Evolutionary conservation across 1,140 invertebrate genomes (phyloP), one percentile per base, ranked within the genome.

Genomic region (Neodiprion lecontei): DNA sequence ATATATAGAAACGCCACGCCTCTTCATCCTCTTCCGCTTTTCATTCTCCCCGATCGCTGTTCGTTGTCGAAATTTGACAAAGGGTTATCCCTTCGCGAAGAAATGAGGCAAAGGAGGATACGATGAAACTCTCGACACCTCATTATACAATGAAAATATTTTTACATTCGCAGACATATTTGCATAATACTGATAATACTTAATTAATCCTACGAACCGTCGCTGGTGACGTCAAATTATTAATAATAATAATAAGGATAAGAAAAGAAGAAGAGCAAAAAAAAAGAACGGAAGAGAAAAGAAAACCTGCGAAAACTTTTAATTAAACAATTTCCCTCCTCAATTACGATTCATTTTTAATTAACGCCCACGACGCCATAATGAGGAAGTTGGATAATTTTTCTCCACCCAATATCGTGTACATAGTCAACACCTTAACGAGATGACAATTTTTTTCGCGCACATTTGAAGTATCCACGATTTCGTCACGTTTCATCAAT

Each of bases 271-370:
- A 40, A 40, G 28, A 40, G 28, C 28, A 5, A 40, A 40, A 40
- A 40, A 5, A 40, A 40, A 40, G 28, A 40, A 40, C 2, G 28
- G 5, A 40, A 40, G 5, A 40, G 28, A 40, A 40, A 40, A 40
- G 1, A 40, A 40, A 40, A 21, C 17, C 5, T 2, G 28, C 28
- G 5, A 61, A 61, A 61, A 61, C 11, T 61, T 61, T 61, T 61
- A 61, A 61, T 61, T 61, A 61, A 61, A 61, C 53, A 61, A 61
- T 61, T 61, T 61, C 9, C 53, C 11, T 12, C 53, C 11, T 17
- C 53, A 61, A 61, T 61, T 61, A 61, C 53, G n/a, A 61, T 61
- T 61, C 53, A 61, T 9, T 12, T 61, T 61, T 61, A 61, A 61
- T 61, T 61, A 61, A 61, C 53, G 53, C 11, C 53, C 53, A 17